Evolutionary conservation across 2,113 vertebrate genomes (phyloP).

Genomic region (Oryzias javanicus): DNA sequence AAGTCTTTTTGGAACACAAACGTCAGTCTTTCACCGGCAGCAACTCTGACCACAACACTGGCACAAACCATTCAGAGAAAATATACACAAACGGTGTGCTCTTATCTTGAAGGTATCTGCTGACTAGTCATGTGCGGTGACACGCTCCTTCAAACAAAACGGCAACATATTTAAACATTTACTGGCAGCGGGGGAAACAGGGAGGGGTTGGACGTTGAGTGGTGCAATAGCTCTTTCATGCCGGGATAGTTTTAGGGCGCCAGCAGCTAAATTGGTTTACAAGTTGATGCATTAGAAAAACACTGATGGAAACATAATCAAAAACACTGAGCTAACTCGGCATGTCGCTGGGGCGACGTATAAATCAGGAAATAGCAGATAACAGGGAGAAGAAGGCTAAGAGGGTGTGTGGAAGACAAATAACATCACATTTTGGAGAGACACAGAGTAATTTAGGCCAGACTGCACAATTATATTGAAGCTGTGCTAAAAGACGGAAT

Average conservation of each 20-base stretch:
- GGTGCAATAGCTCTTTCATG: constrained; percentile 69
- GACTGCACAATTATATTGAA: constrained; percentile 53
- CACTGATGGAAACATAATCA: constrained; percentile 72
- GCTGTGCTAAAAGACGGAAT: constrained; percentile 37
- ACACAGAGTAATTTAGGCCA: constrained; percentile 51
- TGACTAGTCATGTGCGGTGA: constrained; percentile 54
- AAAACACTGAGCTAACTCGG: constrained; percentile 54
- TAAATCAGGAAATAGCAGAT: constrained; percentile 51
- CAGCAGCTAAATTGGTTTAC: constrained; percentile 75
- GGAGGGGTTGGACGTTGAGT: constrained; percentile 45
- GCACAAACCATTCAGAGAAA: constrained; percentile 18
- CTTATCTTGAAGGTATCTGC: constrained; percentile 69
- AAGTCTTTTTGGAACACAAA: constrained; percentile 10
- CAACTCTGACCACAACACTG: constrained; percentile 20
- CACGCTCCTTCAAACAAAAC: constrained; percentile 66
- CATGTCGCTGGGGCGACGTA: constrained; percentile 48
- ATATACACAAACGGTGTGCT: constrained; percentile 49
- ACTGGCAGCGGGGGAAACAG: constrained; percentile 53
- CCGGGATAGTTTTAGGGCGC: constrained; percentile 75
- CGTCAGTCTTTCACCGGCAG: constrained; percentile 13
- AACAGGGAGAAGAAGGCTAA: constrained; percentile 31
- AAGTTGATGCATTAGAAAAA: constrained; percentile 72
- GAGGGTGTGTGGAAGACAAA: constrained; percentile 45
- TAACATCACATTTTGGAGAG: constrained; percentile 43
- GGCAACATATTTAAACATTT: constrained; percentile 76